phyloP scores from a whole-genome alignment of 2,113 vertebrate species.

The Malurus cyaneus region DNA sequence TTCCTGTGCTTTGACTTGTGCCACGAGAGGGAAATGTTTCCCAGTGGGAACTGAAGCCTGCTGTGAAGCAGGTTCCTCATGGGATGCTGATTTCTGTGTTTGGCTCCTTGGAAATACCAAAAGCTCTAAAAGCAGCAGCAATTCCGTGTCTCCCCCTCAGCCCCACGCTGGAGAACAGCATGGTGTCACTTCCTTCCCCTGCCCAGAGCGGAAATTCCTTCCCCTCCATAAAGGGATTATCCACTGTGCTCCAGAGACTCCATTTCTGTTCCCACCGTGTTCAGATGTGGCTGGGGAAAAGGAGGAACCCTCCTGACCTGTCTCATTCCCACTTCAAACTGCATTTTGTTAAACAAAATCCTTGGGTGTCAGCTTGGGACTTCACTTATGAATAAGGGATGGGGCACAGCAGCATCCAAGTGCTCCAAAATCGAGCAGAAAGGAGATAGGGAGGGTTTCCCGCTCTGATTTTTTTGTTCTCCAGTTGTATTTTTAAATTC shows the following conservation, averaged over 20 bases:
- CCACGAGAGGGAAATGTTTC: rapidly evolving
- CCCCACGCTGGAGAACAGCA: rapidly evolving
- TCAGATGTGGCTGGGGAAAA: rapidly evolving
- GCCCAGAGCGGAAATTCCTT: not conserved
- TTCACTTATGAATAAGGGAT: rapidly evolving
- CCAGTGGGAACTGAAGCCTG: rapidly evolving
- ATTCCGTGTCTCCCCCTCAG: not conserved
- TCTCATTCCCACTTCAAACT: rapidly evolving
- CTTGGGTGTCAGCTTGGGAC: rapidly evolving
- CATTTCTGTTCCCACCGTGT: not conserved
- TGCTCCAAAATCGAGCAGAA: rapidly evolving
- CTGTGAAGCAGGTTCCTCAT: rapidly evolving
- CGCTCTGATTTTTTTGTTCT: not conserved
- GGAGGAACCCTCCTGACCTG: not conserved
- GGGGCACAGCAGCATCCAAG: not conserved
- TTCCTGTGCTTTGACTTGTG: not conserved
- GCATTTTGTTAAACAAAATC: rapidly evolving
- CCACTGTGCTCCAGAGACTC: not conserved
- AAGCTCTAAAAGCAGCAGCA: not conserved
- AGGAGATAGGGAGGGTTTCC: not conserved
- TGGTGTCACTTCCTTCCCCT: not conserved
- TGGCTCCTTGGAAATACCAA: not conserved
- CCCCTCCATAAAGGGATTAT: not conserved
- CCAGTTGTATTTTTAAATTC: not conserved
- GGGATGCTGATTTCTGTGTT: rapidly evolving